These are phyloP conservation scores for Eulemur rubriventer DNA, from an alignment of 2,797 vertebrate genomes.

Conservation along the genomic window DNA sequence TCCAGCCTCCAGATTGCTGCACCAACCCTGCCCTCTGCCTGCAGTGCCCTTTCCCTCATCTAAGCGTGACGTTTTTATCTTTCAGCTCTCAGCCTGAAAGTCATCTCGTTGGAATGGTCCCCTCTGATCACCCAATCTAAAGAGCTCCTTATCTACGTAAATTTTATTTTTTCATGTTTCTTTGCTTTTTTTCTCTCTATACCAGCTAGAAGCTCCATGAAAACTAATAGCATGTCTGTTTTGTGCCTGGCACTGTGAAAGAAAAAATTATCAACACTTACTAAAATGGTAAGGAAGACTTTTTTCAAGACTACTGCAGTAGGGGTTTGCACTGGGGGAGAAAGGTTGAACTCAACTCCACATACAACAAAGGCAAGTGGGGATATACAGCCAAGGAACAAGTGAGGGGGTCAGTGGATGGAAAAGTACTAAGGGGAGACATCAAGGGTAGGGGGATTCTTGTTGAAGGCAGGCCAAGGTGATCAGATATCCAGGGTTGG, in stretches of 20 bases:
- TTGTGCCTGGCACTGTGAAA: neutral
- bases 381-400: neutral
- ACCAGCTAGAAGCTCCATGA: neutral
- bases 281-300: neutral
- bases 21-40: neutral
- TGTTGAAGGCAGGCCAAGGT: neutral
- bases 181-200: conserved; percentile 1
- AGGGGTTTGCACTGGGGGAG: neutral
- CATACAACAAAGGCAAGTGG: neutral
- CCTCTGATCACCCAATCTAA: neutral
- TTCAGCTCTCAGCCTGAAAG: neutral
- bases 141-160: neutral
- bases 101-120: neutral
- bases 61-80: neutral
- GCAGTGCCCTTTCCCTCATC: too few species aligned
- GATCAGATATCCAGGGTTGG: neutral
- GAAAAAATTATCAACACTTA: neutral
- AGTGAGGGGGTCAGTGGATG: too few species aligned
- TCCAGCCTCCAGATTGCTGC: neutral
- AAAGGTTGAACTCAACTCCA: neutral
- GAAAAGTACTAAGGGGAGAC: neutral
- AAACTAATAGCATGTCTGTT: neutral
- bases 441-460: neutral
- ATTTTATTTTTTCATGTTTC: neutral
- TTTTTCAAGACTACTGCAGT: neutral